Percentiles rank a stretch among this genome's conserved stretches.
Evolutionary conservation across 2,888 invertebrate genomes (phyloP).

Genomic region (Eristalinus sepulchralis): DNA sequence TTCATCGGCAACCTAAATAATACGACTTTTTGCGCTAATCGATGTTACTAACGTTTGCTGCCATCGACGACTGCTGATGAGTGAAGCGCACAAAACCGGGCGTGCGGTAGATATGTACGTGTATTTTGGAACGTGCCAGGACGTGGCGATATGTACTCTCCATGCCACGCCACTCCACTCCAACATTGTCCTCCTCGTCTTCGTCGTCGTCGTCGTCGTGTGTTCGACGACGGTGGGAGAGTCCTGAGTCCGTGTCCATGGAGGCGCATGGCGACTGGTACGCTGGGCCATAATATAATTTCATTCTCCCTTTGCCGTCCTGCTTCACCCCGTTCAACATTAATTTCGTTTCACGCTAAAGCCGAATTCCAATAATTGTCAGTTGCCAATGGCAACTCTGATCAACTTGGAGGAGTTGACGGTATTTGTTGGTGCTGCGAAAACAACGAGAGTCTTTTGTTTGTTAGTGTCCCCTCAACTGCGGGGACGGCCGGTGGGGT

Average conservation of each 20-base stretch:
- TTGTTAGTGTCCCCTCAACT: neutral
- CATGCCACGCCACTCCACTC: neutral
- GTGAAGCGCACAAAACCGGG: slow-evolving; percentile 8
- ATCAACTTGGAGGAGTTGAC: slow-evolving; percentile 42
- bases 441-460: slow-evolving; percentile 34
- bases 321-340: slow-evolving; percentile 38
- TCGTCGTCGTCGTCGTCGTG: too few relatives aligned
- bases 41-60: slow-evolving; percentile 61
- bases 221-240: slow-evolving; percentile 11
- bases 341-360: slow-evolving; percentile 68
- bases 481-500: neutral
- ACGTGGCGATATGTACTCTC: slow-evolving; percentile 55
- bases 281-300: slow-evolving; percentile 66
- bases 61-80: slow-evolving; percentile 24
- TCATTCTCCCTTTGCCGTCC: slow-evolving; percentile 10
- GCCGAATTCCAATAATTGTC: slow-evolving; percentile 67
- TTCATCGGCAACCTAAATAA: slow-evolving; percentile 58
- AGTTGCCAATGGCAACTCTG: slow-evolving; percentile 68
- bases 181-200: too few relatives aligned
- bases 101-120: too few relatives aligned
- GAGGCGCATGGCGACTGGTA: slow-evolving; percentile 67
- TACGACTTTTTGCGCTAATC: slow-evolving; percentile 63
- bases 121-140: slow-evolving; percentile 67
- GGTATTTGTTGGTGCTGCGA: neutral
- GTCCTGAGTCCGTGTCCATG: slow-evolving; percentile 63